These are phyloP conservation scores for silkworm (Bombyx mori) DNA, from an alignment of 1,140 invertebrate species.

Conservation along the genomic window DNA sequence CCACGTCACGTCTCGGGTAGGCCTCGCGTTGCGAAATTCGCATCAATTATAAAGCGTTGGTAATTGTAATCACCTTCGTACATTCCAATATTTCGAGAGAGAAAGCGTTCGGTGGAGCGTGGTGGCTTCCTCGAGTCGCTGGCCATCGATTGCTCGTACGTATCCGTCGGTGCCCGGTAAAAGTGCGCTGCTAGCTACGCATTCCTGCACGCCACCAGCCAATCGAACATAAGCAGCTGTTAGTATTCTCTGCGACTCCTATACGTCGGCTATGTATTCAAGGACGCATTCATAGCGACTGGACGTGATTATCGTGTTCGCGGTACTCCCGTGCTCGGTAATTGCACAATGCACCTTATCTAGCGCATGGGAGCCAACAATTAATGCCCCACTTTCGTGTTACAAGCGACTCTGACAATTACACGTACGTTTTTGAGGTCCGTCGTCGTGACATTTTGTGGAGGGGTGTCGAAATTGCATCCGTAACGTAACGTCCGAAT, in stretches of 20 bases:
- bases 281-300: slow-evolving; percentile 61
- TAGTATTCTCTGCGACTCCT: slow-evolving; percentile 17
- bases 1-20: slow-evolving; percentile 18
- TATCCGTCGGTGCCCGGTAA: slow-evolving; percentile 24
- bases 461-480: too few relatives aligned
- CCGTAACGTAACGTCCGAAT: too few relatives aligned
- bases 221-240: slow-evolving; percentile 8
- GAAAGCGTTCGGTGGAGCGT: slow-evolving; percentile 53
- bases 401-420: slow-evolving; percentile 29
- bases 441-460: too few relatives aligned
- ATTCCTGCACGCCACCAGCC: slow-evolving; percentile 14
- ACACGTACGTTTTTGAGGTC: slow-evolving; percentile 18
- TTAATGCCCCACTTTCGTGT: slow-evolving; percentile 55
- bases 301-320: slow-evolving; percentile 43
- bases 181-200: slow-evolving; percentile 24
- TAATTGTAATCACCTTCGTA: slow-evolving; percentile 22
- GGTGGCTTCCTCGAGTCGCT: slow-evolving; percentile 31
- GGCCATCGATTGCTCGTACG: slow-evolving; percentile 17
- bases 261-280: slow-evolving; percentile 26
- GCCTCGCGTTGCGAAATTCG: slow-evolving; percentile 17
- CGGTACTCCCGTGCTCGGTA: slow-evolving; percentile 29
- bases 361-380: slow-evolving; percentile 48
- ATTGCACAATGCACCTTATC: slow-evolving; percentile 65
- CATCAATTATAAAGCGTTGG: slow-evolving; percentile 22
- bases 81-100: slow-evolving; percentile 37